phyloP scores from a whole-genome alignment of 2,797 vertebrate species.

The Lophius americanus region DNA sequence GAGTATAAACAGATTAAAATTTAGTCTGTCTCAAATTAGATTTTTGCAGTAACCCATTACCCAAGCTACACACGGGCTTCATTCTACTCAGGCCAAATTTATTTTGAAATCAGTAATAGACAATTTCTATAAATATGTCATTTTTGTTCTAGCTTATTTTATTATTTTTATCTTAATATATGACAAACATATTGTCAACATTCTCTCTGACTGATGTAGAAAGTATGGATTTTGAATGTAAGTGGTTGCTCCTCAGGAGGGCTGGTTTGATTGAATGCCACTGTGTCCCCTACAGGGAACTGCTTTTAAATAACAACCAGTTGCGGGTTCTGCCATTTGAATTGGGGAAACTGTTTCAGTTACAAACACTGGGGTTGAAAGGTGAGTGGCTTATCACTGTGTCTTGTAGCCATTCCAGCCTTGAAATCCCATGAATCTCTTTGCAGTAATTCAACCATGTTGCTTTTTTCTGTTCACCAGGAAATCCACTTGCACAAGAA shows the following conservation, averaged over 20 bases:
- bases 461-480: slow-evolving; percentile 68
- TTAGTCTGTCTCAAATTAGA: background rate
- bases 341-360: slow-evolving; percentile 99
- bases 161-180: background rate
- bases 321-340: slow-evolving; percentile 99
- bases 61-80: background rate
- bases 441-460: slow-evolving; percentile 11
- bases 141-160: background rate
- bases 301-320: slow-evolving; percentile 99
- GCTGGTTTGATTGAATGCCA: slow-evolving; percentile 49
- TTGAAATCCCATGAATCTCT: slow-evolving; percentile 36
- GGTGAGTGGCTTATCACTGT: slow-evolving; percentile 82
- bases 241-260: slow-evolving; percentile 11
- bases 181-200: background rate
- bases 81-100: too few relatives aligned
- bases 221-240: slow-evolving; percentile 5
- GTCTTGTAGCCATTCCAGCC: slow-evolving; percentile 37
- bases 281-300: slow-evolving; percentile 88
- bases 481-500: slow-evolving; percentile 99
- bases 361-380: slow-evolving; percentile 99
- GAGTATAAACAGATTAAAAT: too few relatives aligned
- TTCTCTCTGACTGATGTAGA: background rate
- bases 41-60: background rate
- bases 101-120: background rate
- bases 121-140: background rate